A percentile compares a stretch with the other conserved stretches of the same genome.
These are phyloP conservation scores for Tachuris rubrigastra DNA, from an alignment of 2,113 vertebrate species.

Conservation along the genomic window DNA sequence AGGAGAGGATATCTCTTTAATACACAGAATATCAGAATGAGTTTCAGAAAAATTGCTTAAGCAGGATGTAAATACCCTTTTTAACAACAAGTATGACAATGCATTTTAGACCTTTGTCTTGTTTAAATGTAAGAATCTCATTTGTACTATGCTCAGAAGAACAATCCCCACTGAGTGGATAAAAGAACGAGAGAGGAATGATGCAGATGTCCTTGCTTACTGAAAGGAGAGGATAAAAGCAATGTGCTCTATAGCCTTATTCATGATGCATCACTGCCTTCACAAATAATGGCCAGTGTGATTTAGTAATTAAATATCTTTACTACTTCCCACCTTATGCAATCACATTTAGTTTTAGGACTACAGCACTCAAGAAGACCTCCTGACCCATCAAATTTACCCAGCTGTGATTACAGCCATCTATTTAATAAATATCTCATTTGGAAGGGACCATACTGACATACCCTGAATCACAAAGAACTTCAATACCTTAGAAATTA, in stretches of 20 bases:
- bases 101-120: background rate
- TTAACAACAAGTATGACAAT: background rate
- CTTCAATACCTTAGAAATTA: constrained; percentile 4
- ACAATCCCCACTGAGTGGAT: background rate
- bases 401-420: background rate
- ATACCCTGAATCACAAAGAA: background rate
- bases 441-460: background rate
- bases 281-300: background rate
- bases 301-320: constrained; percentile 53
- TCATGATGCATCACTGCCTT: constrained; percentile 12
- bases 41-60: background rate
- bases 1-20: background rate
- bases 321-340: constrained; percentile 1
- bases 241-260: background rate
- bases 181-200: background rate
- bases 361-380: background rate
- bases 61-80: background rate
- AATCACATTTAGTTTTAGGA: background rate
- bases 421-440: background rate
- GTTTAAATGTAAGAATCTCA: background rate
- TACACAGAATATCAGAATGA: background rate
- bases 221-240: constrained; percentile 8
- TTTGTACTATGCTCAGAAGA: background rate
- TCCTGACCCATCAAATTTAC: constrained; percentile 6
- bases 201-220: background rate